Evolutionary conservation across 1,140 invertebrate species (phyloP), one percentile per base, ranked within the genome.

Genomic region (Propsilocerus akamusi): DNA sequence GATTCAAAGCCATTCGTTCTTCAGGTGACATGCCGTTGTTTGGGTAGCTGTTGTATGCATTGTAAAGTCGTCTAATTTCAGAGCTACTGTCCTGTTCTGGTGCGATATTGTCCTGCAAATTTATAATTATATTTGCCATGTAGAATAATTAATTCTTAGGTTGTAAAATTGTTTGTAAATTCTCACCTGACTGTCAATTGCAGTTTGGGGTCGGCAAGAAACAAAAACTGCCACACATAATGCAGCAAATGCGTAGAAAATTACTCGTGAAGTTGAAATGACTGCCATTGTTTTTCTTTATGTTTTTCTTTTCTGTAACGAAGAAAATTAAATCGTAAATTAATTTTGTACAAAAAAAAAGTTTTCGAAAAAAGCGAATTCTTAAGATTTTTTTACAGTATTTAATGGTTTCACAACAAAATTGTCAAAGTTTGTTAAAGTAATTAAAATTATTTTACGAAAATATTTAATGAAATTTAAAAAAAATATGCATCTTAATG

Each of bases 181-280:
- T n/a, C 46, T 24, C 5, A 49, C 48, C 25, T 49, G 48, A 49
- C 20, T 49, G n/a, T 49, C 48, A 20, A 49, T 28, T 49, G 48
- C 10, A 49, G 12, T 49, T 22, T 49, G 48, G 4, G 48, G 48
- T 5, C 48, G 48, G 23, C 26, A 28, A 6, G 48, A 11, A 20
- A 49, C 26, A 11, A 17, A n/a, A n/a, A 30, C 7, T 6, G 32
- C 14, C 23, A 24, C 6, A 28, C 48, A 49, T 8, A 32, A 30
- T 3, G 12, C 12, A 26, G n/a, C 34, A 17, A 41, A 41, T 8
- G 14, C 4, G 17, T 41, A 22, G 17, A 41, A 41, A 17, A 41
- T n/a, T 1, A 41, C 4, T 41, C 14, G 14, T 20, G 34, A 41
- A 20, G 34, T 20, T 41, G 14, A 17, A 17, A 41, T 17, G 34